A percentile compares a stretch with the other conserved stretches of the same genome.
Evolutionary conservation across 2,113 vertebrate species (phyloP).

Genomic region (Gambusia affinis): DNA sequence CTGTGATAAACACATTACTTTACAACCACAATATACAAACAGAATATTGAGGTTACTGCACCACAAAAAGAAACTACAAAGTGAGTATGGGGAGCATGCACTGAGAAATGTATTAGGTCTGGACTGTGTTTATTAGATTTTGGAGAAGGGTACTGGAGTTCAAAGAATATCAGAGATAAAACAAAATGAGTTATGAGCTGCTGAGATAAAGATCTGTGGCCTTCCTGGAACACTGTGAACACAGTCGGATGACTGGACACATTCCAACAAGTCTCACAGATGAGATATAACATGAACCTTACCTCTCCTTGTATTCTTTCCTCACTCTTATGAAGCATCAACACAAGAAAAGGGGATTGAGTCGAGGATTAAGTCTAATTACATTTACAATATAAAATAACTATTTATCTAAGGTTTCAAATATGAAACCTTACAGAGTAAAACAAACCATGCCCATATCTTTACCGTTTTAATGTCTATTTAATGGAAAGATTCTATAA

Average conservation of each 20-base stretch:
- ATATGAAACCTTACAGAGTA: not conserved
- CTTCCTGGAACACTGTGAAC: constrained; percentile 18
- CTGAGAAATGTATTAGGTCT: constrained; percentile 17
- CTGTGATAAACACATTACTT: constrained; percentile 10
- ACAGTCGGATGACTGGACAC: constrained; percentile 16
- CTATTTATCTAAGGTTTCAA: not conserved
- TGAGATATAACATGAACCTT: constrained; percentile 62
- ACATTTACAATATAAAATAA: constrained; percentile 1
- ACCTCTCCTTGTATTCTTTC: constrained; percentile 99
- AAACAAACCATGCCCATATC: not conserved
- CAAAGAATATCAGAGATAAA: constrained; percentile 37
- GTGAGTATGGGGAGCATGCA: constrained; percentile 34
- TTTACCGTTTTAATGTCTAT: not conserved
- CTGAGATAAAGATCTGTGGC: constrained; percentile 8
- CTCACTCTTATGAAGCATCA: constrained; percentile 88
- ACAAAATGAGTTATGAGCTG: constrained; percentile 46
- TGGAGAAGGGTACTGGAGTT: constrained; percentile 16
- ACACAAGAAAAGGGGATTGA: constrained; percentile 55
- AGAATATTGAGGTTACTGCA: not conserved
- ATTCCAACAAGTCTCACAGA: constrained; percentile 36
- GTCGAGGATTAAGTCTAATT: constrained; percentile 10
- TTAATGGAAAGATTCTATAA: not conserved
- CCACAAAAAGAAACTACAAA: constrained; percentile 4
- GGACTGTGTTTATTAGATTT: constrained; percentile 30
- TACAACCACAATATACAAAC: constrained; percentile 1